Percentiles rank a stretch among this genome's conserved stretches.
These are phyloP conservation scores for Drosophila saltans DNA, from an alignment of 1,140 invertebrate species.

Conservation along the genomic window DNA sequence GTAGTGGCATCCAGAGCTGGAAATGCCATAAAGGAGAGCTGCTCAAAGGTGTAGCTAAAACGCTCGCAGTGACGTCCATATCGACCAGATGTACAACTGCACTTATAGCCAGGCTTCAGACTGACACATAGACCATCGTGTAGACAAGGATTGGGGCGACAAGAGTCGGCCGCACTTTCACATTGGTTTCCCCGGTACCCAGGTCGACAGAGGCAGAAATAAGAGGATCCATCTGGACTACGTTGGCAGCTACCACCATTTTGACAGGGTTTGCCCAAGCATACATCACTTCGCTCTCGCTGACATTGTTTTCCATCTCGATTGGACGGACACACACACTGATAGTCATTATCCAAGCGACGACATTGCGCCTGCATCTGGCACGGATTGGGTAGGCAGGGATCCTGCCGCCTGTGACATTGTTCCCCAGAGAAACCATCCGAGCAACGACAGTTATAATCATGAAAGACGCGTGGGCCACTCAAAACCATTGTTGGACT, in stretches of 20 bases:
- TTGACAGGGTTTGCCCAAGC: slow-evolving; percentile 92
- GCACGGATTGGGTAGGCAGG: slow-evolving; percentile 96
- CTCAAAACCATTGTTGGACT: slow-evolving; percentile 91
- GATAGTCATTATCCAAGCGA: slow-evolving; percentile 91
- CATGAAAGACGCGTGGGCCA: slow-evolving; percentile 90
- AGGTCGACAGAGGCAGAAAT: slow-evolving; percentile 94
- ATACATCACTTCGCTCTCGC: slow-evolving; percentile 91
- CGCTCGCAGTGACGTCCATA: slow-evolving; percentile 96
- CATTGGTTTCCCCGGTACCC: slow-evolving; percentile 95
- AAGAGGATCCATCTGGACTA: slow-evolving; percentile 92
- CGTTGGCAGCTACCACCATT: slow-evolving; percentile 95
- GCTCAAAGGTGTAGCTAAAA: slow-evolving; percentile 94
- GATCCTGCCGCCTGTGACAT: slow-evolving; percentile 94
- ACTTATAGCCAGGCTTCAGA: slow-evolving; percentile 92
- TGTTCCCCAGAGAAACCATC: slow-evolving; percentile 90
- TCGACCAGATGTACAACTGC: slow-evolving; percentile 93
- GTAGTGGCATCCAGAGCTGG: slow-evolving; percentile 92
- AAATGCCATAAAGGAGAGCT: slow-evolving; percentile 95
- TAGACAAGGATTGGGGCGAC: slow-evolving; percentile 94
- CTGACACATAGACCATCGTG: slow-evolving; percentile 93
- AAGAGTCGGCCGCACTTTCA: slow-evolving; percentile 93
- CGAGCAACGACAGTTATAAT: slow-evolving; percentile 91
- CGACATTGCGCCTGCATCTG: slow-evolving; percentile 91
- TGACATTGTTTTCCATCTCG: slow-evolving; percentile 94
- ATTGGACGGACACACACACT: slow-evolving; percentile 90